These are phyloP conservation scores for Andrena hattorfiana DNA, from an alignment of 2,888 invertebrate genomes.

Conservation along the genomic window DNA sequence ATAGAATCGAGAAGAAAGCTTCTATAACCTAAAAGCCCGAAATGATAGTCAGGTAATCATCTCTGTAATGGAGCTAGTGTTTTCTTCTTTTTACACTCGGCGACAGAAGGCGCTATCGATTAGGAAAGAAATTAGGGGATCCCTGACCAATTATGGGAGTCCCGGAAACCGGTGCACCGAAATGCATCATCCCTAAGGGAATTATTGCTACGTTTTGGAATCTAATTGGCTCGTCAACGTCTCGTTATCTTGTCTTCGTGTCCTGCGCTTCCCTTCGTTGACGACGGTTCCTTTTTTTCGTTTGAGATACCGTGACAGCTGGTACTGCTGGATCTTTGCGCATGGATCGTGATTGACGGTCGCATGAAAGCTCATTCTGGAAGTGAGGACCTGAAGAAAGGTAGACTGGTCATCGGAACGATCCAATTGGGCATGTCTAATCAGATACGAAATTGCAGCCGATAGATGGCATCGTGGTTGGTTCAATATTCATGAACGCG, in stretches of 20 bases:
- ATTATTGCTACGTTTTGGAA: slow-evolving; percentile 73
- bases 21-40: slow-evolving; percentile 5
- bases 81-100: slow-evolving; percentile 9
- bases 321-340: slow-evolving; percentile 74
- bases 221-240: slow-evolving; percentile 84
- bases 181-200: slow-evolving; percentile 61
- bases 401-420: background rate
- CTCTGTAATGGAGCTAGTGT: background rate
- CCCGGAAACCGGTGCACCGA: slow-evolving; percentile 49
- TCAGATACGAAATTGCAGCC: background rate
- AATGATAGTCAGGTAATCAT: background rate
- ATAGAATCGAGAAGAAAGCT: background rate
- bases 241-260: slow-evolving; percentile 78
- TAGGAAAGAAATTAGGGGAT: slow-evolving; percentile 60
- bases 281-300: slow-evolving; percentile 26
- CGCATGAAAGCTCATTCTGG: slow-evolving; percentile 48
- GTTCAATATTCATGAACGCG: background rate
- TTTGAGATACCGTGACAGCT: slow-evolving; percentile 78
- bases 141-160: slow-evolving; percentile 56
- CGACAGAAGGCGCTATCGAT: slow-evolving; percentile 52
- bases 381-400: background rate
- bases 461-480: background rate
- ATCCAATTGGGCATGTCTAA: background rate
- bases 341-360: slow-evolving; percentile 60
- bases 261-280: slow-evolving; percentile 31